Evolutionary conservation across 2,888 invertebrate species (phyloP), one percentile per base, ranked within the genome.

Genomic region (Drosophila stalkeri): DNA sequence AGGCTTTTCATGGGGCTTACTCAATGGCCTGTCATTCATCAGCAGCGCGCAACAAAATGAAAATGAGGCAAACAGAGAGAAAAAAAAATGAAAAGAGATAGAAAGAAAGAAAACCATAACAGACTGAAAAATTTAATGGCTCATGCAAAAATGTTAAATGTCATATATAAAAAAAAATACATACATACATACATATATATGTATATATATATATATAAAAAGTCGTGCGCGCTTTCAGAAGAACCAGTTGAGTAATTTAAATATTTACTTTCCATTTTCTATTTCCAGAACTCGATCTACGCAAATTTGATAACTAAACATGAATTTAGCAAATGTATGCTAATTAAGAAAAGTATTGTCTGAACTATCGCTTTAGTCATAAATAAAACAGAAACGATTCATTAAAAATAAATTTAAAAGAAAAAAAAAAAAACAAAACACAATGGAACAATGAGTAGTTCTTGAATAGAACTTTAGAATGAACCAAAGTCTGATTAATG

Each of bases 11-110:
- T 60, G 46, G 44, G 44, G 31, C 54, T 54, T 62, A 64, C 61
- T 82, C 74, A 80, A 87, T 89, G 80, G 87, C 59, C 77, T 85
- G 87, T 87, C 85, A 89, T 89, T 85, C 89, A 86, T 89, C 85
- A 87, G 88, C 46, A 31, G 60, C 49, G 65, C 73, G 63, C 61
- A 66, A 55, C 69, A 51, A 73, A 79, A 84, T 83, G 67, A 76
- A 89, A 87, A 86, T 75, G 79, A 68, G 84, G 65, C 79, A 68
- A 73, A 56, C 74, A 64, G 47, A 54, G 52, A 60, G n/a, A 65
- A n/a, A 61, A 61, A 67, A 39, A 63, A 23, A n/a, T 20, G 31
- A 63, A 73, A 27, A 43, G 27, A 63, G 39, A 39, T n/a, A 66
- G 5, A 43, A 2, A 20, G 60, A 60, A 18, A 39, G 44, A 77